Evolutionary conservation across 1,140 invertebrate species (phyloP).

Genomic region (Lordiphosa stackelbergi): DNA sequence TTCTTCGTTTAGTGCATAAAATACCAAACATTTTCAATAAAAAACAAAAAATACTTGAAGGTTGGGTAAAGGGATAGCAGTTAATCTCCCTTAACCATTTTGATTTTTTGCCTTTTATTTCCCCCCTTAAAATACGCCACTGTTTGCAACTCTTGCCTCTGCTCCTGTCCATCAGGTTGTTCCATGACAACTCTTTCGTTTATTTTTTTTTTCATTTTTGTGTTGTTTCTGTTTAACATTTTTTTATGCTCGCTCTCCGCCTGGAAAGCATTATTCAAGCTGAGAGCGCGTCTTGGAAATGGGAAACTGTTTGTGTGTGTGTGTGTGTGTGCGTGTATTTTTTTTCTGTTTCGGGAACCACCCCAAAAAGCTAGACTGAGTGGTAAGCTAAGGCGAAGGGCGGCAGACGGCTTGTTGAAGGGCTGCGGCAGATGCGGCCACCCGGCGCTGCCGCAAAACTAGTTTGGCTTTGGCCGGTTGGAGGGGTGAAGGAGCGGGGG

Average conservation of each 20-base stretch:
- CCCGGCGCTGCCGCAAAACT: constrained; percentile 58
- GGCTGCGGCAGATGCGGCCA: constrained; percentile 51
- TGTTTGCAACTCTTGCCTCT: constrained; percentile 3
- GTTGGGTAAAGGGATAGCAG: too few species aligned
- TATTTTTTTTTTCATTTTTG: constrained; percentile 11
- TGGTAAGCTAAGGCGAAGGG: constrained; percentile 8
- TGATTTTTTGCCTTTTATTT: background rate
- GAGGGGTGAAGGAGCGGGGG: constrained; percentile 8
- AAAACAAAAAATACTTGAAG: too few species aligned
- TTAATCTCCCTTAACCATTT: too few species aligned
- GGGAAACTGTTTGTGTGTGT: constrained; percentile 14
- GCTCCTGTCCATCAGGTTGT: constrained; percentile 1
- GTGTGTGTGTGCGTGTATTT: background rate
- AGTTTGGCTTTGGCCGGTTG: constrained; percentile 68
- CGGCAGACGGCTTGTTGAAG: constrained; percentile 19
- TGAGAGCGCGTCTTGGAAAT: constrained; percentile 44
- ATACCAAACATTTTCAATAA: too few species aligned
- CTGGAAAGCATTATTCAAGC: constrained; percentile 19
- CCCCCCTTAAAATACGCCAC: background rate
- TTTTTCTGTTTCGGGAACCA: constrained; percentile 39
- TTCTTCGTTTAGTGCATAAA: too few species aligned
- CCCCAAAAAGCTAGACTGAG: constrained; percentile 27
- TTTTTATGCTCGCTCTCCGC: constrained; percentile 26
- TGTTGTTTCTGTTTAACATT: constrained; percentile 20
- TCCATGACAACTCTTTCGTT: constrained; percentile 66